These are phyloP conservation scores for Paramormyrops hopkinsi DNA, from an alignment of 2,797 vertebrate genomes.

Conservation along the genomic window DNA sequence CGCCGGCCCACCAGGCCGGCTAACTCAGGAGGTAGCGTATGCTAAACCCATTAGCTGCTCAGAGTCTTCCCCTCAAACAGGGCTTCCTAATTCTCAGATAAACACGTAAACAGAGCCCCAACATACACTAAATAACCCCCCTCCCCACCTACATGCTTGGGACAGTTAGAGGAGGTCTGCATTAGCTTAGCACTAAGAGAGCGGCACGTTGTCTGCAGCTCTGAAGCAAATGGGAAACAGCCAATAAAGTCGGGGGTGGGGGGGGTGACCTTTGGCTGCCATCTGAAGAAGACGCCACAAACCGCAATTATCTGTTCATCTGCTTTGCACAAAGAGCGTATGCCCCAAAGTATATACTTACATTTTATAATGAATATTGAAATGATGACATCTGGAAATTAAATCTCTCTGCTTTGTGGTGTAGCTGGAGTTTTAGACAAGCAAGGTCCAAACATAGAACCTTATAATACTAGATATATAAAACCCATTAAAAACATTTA, in stretches of 20 bases:
- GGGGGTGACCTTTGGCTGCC: not conserved
- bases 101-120: not conserved
- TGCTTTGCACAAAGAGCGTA: not conserved
- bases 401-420: not conserved
- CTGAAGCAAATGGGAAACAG: not conserved
- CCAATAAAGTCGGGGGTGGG: not conserved
- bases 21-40: conserved; percentile 46
- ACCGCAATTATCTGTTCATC: not conserved
- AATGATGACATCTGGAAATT: not conserved
- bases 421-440: conserved; percentile 13
- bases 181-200: not conserved
- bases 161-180: conserved; percentile 18
- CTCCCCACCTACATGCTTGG: not conserved
- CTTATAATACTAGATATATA: conserved; percentile 69
- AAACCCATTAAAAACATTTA: conserved; percentile 59
- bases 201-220: not conserved
- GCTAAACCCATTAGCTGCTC: conserved; percentile 45
- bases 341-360: not conserved
- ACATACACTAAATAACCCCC: not conserved
- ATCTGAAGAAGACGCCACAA: not conserved
- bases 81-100: conserved; percentile 15
- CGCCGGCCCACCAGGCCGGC: not conserved
- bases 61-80: conserved; percentile 39
- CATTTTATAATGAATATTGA: not conserved
- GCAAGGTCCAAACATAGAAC: conserved; percentile 31